Evolutionary conservation across 35 echinoderm and acorn worm species (phyloP).

Genomic region (Ophiothrix spiculata): DNA sequence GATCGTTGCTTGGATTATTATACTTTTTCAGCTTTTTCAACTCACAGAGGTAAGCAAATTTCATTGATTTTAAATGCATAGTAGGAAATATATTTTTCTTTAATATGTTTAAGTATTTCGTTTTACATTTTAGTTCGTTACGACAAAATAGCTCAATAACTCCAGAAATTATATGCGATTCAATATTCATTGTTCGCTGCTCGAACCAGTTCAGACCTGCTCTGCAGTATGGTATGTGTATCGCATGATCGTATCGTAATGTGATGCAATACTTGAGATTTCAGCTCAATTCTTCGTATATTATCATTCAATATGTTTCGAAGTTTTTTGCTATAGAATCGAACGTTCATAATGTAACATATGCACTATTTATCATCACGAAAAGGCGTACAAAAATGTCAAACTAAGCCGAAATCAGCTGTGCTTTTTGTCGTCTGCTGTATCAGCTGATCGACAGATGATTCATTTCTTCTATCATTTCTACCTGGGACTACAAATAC

Average conservation of each 20-base stretch:
- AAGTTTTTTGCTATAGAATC: no score
- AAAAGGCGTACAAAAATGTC: no score
- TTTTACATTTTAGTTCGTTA: background rate
- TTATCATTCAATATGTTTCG: no score
- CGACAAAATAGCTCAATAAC: background rate
- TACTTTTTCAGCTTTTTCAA: conserved; percentile 34
- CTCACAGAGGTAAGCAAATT: conserved; percentile 25
- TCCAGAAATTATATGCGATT: background rate
- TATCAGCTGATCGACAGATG: no score
- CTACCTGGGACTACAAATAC: no score
- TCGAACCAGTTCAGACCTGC: conserved; percentile 7
- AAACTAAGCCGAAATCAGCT: no score
- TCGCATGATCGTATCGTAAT: background rate
- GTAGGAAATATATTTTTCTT: background rate
- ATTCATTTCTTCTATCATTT: no score
- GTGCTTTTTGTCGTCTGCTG: no score
- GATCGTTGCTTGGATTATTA: background rate
- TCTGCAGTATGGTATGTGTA: no score
- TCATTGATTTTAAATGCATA: background rate
- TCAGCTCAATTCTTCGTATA: no score
- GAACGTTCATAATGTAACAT: no score
- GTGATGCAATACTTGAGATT: conserved; percentile 2
- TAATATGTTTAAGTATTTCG: background rate
- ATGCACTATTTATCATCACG: no score
- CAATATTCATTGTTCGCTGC: conserved; percentile 10